Evolutionary conservation across 2,797 vertebrate species (phyloP).

Genomic region (Scyliorhinus canicula): DNA sequence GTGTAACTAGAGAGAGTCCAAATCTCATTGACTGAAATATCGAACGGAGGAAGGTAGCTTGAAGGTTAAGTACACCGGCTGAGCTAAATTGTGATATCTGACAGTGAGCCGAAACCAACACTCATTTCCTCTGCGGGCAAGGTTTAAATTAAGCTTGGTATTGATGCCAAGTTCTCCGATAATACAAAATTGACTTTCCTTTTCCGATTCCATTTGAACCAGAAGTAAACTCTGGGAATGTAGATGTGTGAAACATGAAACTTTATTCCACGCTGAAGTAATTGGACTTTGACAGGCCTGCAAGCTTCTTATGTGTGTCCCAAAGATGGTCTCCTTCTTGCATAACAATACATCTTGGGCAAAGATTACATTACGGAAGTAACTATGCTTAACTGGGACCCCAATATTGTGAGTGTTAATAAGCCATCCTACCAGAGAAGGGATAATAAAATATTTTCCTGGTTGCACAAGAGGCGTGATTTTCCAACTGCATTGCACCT

Average conservation of each 20-base stretch:
- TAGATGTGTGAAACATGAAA: background rate
- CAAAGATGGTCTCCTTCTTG: background rate
- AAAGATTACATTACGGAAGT: background rate
- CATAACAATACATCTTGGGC: background rate
- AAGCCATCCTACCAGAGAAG: background rate
- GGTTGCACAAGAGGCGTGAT: too few species aligned
- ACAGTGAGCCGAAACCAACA: background rate
- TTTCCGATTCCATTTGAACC: background rate
- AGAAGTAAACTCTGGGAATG: background rate
- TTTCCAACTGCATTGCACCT: too few species aligned
- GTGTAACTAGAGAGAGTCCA: background rate
- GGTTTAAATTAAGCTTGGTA: conserved; percentile 3
- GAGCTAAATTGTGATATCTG: background rate
- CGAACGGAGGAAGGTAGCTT: background rate
- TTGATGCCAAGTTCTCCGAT: background rate
- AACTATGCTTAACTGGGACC: background rate
- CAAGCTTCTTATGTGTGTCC: background rate
- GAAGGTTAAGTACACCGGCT: background rate
- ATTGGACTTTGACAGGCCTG: background rate
- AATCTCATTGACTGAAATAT: background rate
- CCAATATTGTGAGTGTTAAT: background rate
- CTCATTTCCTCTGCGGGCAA: background rate
- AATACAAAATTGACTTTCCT: background rate
- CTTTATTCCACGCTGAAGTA: background rate
- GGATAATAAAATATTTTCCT: background rate